Conservation (phyloP, 2,797 vertebrate genomes). For the Ispidina lecontei region DNA sequence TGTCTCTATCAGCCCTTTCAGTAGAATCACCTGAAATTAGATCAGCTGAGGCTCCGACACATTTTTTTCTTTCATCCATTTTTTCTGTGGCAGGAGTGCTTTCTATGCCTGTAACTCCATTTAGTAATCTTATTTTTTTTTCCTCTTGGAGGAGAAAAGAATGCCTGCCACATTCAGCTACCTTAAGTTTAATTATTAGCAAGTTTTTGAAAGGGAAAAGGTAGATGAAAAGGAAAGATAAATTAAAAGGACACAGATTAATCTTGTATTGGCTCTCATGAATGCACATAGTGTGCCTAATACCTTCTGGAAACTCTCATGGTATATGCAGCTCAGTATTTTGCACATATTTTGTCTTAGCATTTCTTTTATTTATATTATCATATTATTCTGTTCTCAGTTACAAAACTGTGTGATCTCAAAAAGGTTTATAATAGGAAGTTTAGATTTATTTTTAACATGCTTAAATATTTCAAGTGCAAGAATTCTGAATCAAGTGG, state of each 20-base stretch:
- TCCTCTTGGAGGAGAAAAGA: background rate
- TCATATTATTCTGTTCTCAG: background rate
- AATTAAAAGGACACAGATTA: background rate
- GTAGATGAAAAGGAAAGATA: background rate
- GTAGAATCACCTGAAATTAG: background rate
- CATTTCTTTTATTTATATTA: background rate
- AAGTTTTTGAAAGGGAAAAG: background rate
- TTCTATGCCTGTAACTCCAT: background rate
- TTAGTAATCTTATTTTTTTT: background rate
- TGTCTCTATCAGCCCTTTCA: background rate
- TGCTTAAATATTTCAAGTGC: background rate
- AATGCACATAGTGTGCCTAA: background rate
- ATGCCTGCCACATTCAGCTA: background rate
- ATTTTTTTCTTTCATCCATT: fast-evolving
- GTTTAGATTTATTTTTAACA: background rate
- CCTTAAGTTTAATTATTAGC: background rate
- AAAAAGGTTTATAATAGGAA: background rate
- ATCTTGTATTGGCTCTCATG: background rate
- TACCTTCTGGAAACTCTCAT: background rate
- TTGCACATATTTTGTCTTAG: background rate
- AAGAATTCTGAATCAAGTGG: background rate
- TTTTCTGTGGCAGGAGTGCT: background rate
- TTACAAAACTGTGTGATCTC: background rate
- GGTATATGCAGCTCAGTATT: background rate
- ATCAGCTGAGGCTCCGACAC: background rate